Evolutionary conservation across 2,888 invertebrate species (phyloP), one percentile per base, ranked within the genome.

Genomic region (Apamea anceps): DNA sequence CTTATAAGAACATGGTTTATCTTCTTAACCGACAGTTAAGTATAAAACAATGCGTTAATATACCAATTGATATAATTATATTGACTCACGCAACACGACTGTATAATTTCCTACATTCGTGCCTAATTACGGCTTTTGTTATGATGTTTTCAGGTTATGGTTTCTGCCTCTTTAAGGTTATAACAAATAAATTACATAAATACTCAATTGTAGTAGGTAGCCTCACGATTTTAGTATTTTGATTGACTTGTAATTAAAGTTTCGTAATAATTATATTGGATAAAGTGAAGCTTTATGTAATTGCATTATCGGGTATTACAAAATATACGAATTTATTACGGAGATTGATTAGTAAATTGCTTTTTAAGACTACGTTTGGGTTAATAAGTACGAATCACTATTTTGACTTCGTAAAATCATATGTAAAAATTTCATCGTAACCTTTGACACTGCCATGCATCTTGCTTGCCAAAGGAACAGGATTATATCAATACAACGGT

Each of bases 51-150:
- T 80, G 63, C 77, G 73, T 73, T 80, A 84, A 84, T 86, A 62
- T 84, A 80, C 12, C 66, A 73, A 80, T 65, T 85, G 86, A 77
- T 78, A 86, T 84, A 85, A 86, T 86, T 76, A 86, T 75, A 51
- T 76, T 54, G 4, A 18, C 74, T 76, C 87, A 85, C 82, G 86
- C 82, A 80, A 77, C 86, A 87, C 85, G 87, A 87, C 65, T 68
- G 18, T 57, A 77, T 80, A 87, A 85, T 85, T 85, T 73, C 62
- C 42, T 62, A 51, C 42, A 78, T 82, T 82, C 63, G 45, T 80
- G 71, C 37, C 60, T 78, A 78, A 77, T 84, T 77, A 80, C 81
- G 72, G 57, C 60, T 81, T 85, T 85, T 84, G 71, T 87, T 84
- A 62, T 67, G 25, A 72, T 81, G 77, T 77, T 87, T 86, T 73